Conservation (phyloP, 2,888 invertebrate species). For the Conus canariensis region DNA sequence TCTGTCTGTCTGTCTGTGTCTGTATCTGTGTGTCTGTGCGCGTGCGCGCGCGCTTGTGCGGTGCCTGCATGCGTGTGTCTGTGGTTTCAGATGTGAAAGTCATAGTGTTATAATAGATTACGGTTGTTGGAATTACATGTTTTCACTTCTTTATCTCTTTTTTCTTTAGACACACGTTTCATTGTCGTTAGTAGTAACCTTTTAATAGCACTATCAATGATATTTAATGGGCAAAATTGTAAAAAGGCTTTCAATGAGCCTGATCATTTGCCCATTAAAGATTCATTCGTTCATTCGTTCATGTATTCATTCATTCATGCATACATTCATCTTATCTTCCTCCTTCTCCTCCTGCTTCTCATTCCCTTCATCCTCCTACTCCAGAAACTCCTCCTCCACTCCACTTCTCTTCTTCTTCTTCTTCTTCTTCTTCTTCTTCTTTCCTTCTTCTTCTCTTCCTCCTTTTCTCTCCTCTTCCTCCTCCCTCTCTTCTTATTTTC, state of each 20-base stretch:
- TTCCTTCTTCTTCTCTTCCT: background rate
- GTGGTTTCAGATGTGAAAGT: background rate
- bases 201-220: no score
- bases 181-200: no score
- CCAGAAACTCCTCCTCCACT: background rate
- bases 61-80: background rate
- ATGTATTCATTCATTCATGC: no score
- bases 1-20: background rate
- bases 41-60: background rate
- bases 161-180: no score
- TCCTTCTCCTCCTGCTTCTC: background rate
- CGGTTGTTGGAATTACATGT: no score
- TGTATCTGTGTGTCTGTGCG: constrained; percentile 1
- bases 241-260: no score
- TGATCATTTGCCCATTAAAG: no score
- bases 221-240: no score
- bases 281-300: no score
- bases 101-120: no score
- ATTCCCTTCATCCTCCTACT: background rate
- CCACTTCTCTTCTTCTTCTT: background rate
- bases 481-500: background rate
- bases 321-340: background rate
- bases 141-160: no score
- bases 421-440: background rate
- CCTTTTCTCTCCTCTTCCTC: background rate